Evolutionary conservation across 2,797 vertebrate genomes (phyloP), one percentile per base, ranked within the genome.

Genomic region (Hoplostethus mediterraneus): DNA sequence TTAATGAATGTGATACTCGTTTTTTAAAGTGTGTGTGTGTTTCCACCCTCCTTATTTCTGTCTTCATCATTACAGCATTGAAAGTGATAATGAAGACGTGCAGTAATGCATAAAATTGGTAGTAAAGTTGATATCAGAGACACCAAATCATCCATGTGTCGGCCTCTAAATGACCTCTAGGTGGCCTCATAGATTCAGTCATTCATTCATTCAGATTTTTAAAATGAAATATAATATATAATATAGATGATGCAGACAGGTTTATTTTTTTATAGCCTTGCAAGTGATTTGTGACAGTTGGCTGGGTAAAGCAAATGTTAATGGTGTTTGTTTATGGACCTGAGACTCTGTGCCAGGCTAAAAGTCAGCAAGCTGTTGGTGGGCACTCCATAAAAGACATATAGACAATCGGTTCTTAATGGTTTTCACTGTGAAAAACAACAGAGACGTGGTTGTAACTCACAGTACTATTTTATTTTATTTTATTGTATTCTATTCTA

Each of bases 251-350:
- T 6, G 33, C 7, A 36, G 33, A 0, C 7, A 36, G 7, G 5
- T 36, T 36, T 36, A 36, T 36, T 36, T 36, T 36, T 36, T 69
- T 31, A 42, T n/a, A 21, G 17, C 57, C 25, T 33, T 49, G 0
- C 11, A 36, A 17, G 54, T 59, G 72, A 79, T 73, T 67, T 77
- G 45, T 64, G 28, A 52, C 33, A 56, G 21, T 49, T 63, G 61
- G 33, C 56, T 54, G 28, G 1, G 31, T 38, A 4, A 62, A 31
- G 21, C 25, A 52, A 49, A 49, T 74, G 11, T 40, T 74, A 47
- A 54, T 55, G 42, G 17, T 66, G 53, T 81, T 73, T 71, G 9
- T 81, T 70, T 72, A 52, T 59, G 3, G 48, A 57, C 30, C 52
- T 52, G 48, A 73, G 63, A 69, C 66, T 51, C 54, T 8, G 8